Base-by-base conservation (phyloP, 2,113 vertebrate genomes). In the Turdus rufiventris region DNA sequence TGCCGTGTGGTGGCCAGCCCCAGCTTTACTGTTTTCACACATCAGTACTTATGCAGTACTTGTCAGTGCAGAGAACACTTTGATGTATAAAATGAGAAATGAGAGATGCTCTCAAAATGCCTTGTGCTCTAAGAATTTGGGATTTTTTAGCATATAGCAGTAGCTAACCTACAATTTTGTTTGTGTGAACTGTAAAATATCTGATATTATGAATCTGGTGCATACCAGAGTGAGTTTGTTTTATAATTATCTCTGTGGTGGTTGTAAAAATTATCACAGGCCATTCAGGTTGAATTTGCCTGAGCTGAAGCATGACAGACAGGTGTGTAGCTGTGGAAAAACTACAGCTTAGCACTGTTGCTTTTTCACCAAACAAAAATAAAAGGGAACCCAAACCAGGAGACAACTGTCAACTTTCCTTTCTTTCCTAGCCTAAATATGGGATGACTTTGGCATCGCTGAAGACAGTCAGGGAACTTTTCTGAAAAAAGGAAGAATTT, bases 11-110 rank as follows among this genome's bases (percentile, higher is more conserved):
- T 80, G 31, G 18, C 18, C 50, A 93, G 29, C 58, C 19, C 19
- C 19, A 53, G 17, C 7, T 47, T 81, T 77, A 18, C 26, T 60
- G 6, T 43, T 7, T 21, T 82, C 14, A 33, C 31, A 61, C 0
- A 0, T 36, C 45, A 50, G 14, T 65, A 18, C 7, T 1, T 7
- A 45, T 2, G 3, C 13, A 18, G 3, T 65, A 63, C 21, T 77
- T 50, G 14, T 10, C 24, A 42, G 10, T 34, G 34, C 29, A 66
- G 36, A 53, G 19, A 74, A 60, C 31, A 16, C 14, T 56, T 38
- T 71, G 38, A 12, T 14, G 8, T 38, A 21, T 33, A 60, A 81
- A 81, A 54, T 29, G 8, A 50, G n/a, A 73, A 78, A 20, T 40
- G 19, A 50, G 31, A 73, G 74, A 20, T 40, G 23, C 57, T 71